Percentiles rank a stretch among this genome's conserved stretches.
Conservation (phyloP, 2,888 invertebrate genomes). For the Epinotia nisella region DNA sequence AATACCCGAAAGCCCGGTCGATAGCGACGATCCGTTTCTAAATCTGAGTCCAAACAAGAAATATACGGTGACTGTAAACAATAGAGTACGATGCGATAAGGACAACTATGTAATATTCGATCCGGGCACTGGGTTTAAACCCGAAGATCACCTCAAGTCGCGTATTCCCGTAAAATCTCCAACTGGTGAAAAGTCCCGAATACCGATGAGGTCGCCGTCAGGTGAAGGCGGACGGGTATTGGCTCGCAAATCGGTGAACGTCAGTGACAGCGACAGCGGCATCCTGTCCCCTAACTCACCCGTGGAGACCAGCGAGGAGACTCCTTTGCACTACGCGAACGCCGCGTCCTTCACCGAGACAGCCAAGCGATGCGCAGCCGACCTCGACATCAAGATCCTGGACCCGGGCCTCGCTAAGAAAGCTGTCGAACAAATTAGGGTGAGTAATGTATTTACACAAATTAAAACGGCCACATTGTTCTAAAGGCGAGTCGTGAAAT, state of each 20-base stretch:
- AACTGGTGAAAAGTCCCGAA: constrained; percentile 67
- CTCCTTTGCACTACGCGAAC: constrained; percentile 71
- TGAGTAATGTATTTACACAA: constrained; percentile 55
- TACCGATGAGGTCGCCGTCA: constrained; percentile 68
- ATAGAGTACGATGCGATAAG: constrained; percentile 81
- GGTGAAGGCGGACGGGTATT: constrained; percentile 64
- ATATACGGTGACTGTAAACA: constrained; percentile 81
- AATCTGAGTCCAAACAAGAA: constrained; percentile 83
- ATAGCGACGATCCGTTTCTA: constrained; percentile 78
- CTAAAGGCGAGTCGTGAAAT: constrained; percentile 39
- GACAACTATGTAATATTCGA: constrained; percentile 83
- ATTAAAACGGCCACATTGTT: constrained; percentile 26
- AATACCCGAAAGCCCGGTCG: constrained; percentile 81
- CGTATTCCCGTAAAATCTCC: constrained; percentile 68
- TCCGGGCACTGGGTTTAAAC: constrained; percentile 77
- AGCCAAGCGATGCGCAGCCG: constrained; percentile 66
- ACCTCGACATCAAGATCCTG: constrained; percentile 73
- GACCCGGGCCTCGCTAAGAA: constrained; percentile 77
- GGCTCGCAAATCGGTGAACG: constrained; percentile 71
- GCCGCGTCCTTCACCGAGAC: constrained; percentile 73
- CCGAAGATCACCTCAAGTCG: constrained; percentile 61
- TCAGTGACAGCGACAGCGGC: constrained; percentile 87
- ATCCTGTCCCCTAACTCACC: constrained; percentile 87
- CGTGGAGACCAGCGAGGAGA: constrained; percentile 77
- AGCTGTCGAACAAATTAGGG: constrained; percentile 80